These are phyloP conservation scores for Nephrotoma guestfalica DNA, from an alignment of 2,888 invertebrate genomes.

Conservation along the genomic window DNA sequence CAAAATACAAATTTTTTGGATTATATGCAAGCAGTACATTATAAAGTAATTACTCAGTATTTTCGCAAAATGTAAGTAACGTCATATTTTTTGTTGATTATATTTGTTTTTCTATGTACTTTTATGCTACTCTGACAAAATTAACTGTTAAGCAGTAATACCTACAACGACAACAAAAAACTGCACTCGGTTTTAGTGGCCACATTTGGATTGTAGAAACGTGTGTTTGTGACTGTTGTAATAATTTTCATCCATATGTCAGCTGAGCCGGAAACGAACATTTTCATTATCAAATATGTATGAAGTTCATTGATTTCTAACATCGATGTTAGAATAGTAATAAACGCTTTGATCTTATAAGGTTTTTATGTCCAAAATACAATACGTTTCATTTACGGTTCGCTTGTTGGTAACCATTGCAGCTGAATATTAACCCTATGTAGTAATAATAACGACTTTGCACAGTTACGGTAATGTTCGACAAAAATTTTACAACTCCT, in stretches of 20 bases:
- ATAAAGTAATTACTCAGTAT: background rate
- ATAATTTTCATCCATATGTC: background rate
- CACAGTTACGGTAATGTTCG: no score
- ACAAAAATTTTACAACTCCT: no score
- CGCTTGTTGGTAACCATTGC: background rate
- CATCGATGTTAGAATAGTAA: background rate
- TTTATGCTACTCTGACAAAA: background rate
- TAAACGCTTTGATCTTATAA: background rate
- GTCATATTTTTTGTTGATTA: background rate
- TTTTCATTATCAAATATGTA: background rate
- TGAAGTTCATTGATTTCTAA: background rate
- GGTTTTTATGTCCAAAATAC: background rate
- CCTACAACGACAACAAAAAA: background rate
- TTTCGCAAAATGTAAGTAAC: background rate
- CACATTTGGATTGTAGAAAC: background rate
- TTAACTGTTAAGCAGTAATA: background rate
- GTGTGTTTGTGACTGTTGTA: background rate
- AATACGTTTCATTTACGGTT: background rate
- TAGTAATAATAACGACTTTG: no score
- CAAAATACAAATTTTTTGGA: background rate
- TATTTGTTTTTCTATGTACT: background rate
- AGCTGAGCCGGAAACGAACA: background rate
- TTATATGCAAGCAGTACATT: background rate
- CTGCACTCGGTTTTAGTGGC: background rate
- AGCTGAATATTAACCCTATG: no score